Percentiles rank a stretch among this genome's conserved stretches.
phyloP scores from a whole-genome alignment of 2,888 invertebrate genomes.

The Malthinus seriepunctatus region DNA sequence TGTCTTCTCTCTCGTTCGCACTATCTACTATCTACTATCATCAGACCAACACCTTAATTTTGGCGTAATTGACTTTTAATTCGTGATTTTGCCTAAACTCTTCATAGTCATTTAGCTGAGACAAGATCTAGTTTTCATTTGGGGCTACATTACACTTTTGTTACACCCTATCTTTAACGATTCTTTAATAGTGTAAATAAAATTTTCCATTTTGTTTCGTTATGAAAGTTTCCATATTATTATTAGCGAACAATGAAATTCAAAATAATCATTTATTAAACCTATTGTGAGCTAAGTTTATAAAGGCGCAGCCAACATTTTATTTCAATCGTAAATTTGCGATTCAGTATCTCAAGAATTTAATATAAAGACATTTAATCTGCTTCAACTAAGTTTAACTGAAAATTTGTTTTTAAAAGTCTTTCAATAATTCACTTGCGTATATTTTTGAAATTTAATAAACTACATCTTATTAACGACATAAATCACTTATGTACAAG shows the following conservation, averaged over 20 bases:
- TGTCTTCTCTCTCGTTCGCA: too few species aligned
- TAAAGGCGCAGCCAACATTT: not conserved
- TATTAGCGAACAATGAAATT: constrained; percentile 5
- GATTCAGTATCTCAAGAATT: constrained; percentile 7
- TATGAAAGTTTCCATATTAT: not conserved
- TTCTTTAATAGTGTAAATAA: not conserved
- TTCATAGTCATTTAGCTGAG: too few species aligned
- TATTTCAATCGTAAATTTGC: constrained; percentile 6
- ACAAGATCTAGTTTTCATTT: too few species aligned
- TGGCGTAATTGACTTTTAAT: too few species aligned
- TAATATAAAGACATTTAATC: constrained; percentile 5
- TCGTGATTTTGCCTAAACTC: too few species aligned
- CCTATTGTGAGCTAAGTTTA: constrained; percentile 2
- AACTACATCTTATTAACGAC: too few species aligned
- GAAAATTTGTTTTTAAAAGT: not conserved
- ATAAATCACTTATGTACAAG: too few species aligned
- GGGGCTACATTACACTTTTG: too few species aligned
- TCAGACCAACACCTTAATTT: too few species aligned
- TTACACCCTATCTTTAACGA: too few species aligned
- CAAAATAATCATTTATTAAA: constrained; percentile 6
- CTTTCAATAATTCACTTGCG: constrained; percentile 1
- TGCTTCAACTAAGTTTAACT: constrained; percentile 2
- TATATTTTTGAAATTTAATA: not conserved
- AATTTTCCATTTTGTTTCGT: not conserved
- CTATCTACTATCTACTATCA: constrained; percentile 14